Conservation (phyloP, 2,113 vertebrate genomes). For the Eidolon helvum region DNA sequence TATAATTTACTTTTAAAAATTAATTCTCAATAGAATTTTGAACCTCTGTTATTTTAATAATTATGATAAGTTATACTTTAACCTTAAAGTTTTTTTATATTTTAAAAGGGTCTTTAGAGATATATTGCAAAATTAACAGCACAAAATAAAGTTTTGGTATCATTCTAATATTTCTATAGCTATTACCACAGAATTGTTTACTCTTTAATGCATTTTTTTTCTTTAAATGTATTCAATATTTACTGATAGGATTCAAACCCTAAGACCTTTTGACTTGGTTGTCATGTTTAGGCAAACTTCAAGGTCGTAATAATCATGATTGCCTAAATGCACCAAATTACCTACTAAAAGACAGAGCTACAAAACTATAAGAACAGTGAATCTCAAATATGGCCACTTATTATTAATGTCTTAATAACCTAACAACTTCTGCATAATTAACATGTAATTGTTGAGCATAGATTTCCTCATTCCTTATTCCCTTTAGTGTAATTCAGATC, state of each 20-base stretch:
- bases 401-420: background rate
- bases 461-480: background rate
- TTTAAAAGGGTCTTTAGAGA: background rate
- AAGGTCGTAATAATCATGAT: background rate
- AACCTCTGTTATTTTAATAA: background rate
- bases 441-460: background rate
- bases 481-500: background rate
- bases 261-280: background rate
- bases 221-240: background rate
- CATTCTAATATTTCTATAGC: background rate
- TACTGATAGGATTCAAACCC: background rate
- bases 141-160: background rate
- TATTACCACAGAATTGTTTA: background rate
- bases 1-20: background rate
- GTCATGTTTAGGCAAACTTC: background rate
- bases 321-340: background rate
- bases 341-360: background rate
- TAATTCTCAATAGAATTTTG: background rate
- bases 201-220: background rate
- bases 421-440: background rate
- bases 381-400: background rate
- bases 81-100: background rate
- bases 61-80: background rate
- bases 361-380: background rate
- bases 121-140: background rate